A percentile compares a stretch with the other conserved stretches of the same genome.
Conservation (phyloP, 2,888 invertebrate genomes). For the Hirtodrosophila cameraria region DNA sequence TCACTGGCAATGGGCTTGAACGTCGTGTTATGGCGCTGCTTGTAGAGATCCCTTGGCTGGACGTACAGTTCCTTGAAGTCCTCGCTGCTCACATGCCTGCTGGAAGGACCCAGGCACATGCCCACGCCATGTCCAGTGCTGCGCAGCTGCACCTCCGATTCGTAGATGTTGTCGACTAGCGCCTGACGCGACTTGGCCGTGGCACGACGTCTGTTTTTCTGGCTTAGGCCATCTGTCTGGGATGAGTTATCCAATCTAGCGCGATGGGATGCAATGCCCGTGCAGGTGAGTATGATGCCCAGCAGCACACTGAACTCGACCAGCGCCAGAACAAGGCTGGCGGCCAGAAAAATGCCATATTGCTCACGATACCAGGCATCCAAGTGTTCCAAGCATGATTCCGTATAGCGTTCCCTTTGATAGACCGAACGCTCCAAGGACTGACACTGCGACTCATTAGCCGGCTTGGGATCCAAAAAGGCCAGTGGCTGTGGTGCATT, state of each 20-base stretch:
- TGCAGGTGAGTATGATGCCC: slow-evolving; percentile 89
- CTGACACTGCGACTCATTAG: slow-evolving; percentile 90
- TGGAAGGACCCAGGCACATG: slow-evolving; percentile 40
- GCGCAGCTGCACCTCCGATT: slow-evolving; percentile 77
- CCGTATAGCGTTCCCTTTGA: slow-evolving; percentile 80
- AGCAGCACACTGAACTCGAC: slow-evolving; percentile 90
- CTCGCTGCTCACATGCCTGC: slow-evolving; percentile 65
- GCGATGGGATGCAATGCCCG: slow-evolving; percentile 84
- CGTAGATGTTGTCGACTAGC: slow-evolving; percentile 82
- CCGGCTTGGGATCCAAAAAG: slow-evolving; percentile 90
- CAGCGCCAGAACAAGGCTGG: slow-evolving; percentile 88
- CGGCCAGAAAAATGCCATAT: slow-evolving; percentile 88
- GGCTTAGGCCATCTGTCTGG: neutral
- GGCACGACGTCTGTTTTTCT: slow-evolving; percentile 29
- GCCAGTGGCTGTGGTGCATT: slow-evolving; percentile 85
- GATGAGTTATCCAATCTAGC: slow-evolving; percentile 47
- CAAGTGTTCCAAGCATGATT: slow-evolving; percentile 87
- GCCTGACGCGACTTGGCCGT: slow-evolving; percentile 71
- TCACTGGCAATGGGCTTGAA: slow-evolving; percentile 81
- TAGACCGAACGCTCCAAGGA: slow-evolving; percentile 82
- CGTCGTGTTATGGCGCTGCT: slow-evolving; percentile 81
- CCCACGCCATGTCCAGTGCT: slow-evolving; percentile 26
- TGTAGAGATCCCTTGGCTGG: slow-evolving; percentile 82
- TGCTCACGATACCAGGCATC: slow-evolving; percentile 92
- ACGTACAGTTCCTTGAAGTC: slow-evolving; percentile 81